A percentile compares a stretch with the other conserved stretches of the same genome.
These are phyloP conservation scores for Phalanger gymnotis DNA, from an alignment of 2,797 vertebrate genomes.

Conservation along the genomic window DNA sequence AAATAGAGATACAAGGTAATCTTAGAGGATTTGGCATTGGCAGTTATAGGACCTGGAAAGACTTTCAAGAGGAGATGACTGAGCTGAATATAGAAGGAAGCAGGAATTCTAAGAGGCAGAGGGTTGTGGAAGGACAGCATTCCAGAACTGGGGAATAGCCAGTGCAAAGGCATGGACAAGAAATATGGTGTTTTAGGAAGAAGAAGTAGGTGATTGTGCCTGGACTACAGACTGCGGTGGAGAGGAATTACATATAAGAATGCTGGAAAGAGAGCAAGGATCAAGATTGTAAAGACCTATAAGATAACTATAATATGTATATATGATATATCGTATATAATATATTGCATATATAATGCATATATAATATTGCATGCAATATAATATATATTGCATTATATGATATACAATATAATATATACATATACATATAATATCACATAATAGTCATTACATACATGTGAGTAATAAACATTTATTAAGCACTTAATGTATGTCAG, in stretches of 20 bases:
- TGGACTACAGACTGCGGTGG: accelerated
- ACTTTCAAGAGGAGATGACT: neutral
- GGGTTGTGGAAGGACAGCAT: neutral
- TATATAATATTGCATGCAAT: too few relatives aligned
- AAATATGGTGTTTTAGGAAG: neutral
- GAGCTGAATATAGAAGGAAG: neutral
- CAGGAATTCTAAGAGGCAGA: neutral
- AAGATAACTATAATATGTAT: neutral
- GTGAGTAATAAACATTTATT: neutral
- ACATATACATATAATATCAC: too few relatives aligned
- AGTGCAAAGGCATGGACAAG: neutral
- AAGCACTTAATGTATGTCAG: neutral
- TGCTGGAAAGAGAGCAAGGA: neutral
- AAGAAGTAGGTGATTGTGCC: neutral
- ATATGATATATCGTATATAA: too few relatives aligned
- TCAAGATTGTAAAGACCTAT: neutral
- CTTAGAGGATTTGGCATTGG: neutral
- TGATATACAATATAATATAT: too few relatives aligned
- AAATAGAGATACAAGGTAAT: neutral
- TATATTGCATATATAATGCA: too few relatives aligned
- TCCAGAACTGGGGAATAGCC: neutral
- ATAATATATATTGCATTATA: too few relatives aligned
- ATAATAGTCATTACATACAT: neutral
- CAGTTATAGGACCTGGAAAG: neutral
- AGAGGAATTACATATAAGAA: neutral